These are phyloP conservation scores for Platypus cylindrus DNA, from an alignment of 2,888 invertebrate genomes.

Conservation along the genomic window DNA sequence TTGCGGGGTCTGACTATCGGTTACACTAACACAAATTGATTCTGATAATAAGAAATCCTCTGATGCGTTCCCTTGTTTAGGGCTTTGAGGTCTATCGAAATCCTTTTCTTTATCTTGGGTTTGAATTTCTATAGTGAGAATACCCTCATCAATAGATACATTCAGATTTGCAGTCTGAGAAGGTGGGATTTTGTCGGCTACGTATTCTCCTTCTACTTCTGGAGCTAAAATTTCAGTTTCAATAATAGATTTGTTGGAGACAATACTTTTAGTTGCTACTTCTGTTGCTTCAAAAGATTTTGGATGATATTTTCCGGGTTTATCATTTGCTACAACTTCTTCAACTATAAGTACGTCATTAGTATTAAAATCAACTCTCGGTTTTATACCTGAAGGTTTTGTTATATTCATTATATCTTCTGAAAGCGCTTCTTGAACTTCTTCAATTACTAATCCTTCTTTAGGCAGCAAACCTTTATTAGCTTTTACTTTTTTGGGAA, in stretches of 20 bases:
- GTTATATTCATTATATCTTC: conserved; percentile 43
- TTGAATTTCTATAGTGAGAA: conserved; percentile 42
- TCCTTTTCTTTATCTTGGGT: conserved; percentile 54
- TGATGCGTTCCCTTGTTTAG: conserved; percentile 37
- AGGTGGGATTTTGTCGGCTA: conserved; percentile 45
- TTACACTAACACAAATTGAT: conserved; percentile 46
- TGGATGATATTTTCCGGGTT: conserved; percentile 65
- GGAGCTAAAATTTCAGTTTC: conserved; percentile 53
- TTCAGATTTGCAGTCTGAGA: conserved; percentile 47
- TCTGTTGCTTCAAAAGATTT: conserved; percentile 70
- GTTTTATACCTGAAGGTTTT: conserved; percentile 40
- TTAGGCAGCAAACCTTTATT: conserved; percentile 46
- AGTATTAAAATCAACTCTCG: conserved; percentile 49
- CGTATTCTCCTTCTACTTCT: conserved; percentile 54
- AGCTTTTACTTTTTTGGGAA: conserved; percentile 41
- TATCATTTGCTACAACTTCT: conserved; percentile 56
- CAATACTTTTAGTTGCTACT: conserved; percentile 51
- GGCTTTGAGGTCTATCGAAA: conserved; percentile 35
- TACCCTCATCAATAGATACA: conserved; percentile 47
- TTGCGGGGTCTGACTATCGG: conserved; percentile 55
- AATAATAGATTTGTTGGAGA: conserved; percentile 51
- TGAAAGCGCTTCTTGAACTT: conserved; percentile 46
- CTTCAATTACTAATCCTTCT: conserved; percentile 50
- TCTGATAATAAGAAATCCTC: conserved; percentile 41
- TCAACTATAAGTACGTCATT: conserved; percentile 52